Evolutionary conservation across 2,888 invertebrate species (phyloP).

Genomic region (Periphyllus acericola): DNA sequence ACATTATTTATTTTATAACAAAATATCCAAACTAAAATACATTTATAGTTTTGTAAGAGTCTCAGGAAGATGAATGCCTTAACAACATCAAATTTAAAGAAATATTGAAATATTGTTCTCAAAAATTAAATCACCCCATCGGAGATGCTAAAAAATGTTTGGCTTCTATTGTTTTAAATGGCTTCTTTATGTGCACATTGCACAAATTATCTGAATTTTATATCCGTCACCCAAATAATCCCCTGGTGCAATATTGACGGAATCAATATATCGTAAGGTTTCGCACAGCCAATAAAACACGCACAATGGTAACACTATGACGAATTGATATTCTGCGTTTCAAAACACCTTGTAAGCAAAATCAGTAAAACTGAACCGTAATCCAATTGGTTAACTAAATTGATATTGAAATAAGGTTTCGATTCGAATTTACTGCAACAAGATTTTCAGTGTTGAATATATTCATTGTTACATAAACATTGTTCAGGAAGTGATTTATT

Average conservation of each 20-base stretch:
- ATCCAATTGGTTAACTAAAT: conserved; percentile 57
- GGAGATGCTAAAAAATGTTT: conserved; percentile 43
- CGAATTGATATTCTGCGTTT: conserved; percentile 55
- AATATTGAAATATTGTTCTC: conserved; percentile 1
- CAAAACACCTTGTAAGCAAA: conserved; percentile 59
- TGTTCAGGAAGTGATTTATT: conserved; percentile 45
- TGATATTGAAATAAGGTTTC: conserved; percentile 56
- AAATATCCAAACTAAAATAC: no score
- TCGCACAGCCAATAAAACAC: conserved; percentile 55
- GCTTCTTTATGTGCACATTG: conserved; percentile 52
- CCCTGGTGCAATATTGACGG: conserved; percentile 51
- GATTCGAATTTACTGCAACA: conserved; percentile 33
- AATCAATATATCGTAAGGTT: conserved; percentile 52
- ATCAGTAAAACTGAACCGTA: conserved; percentile 49
- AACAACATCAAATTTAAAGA: background rate
- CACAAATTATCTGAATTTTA: conserved; percentile 59
- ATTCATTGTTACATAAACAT: conserved; percentile 39
- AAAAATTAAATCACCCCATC: background rate
- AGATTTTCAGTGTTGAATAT: conserved; percentile 37
- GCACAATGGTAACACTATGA: conserved; percentile 54
- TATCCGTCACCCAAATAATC: conserved; percentile 50
- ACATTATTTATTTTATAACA: no score
- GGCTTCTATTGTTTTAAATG: conserved; percentile 60
- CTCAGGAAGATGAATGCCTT: background rate
- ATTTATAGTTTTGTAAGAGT: background rate